These are phyloP conservation scores for Siphamia tubifer DNA, from an alignment of 2,113 vertebrate genomes.

Conservation along the genomic window DNA sequence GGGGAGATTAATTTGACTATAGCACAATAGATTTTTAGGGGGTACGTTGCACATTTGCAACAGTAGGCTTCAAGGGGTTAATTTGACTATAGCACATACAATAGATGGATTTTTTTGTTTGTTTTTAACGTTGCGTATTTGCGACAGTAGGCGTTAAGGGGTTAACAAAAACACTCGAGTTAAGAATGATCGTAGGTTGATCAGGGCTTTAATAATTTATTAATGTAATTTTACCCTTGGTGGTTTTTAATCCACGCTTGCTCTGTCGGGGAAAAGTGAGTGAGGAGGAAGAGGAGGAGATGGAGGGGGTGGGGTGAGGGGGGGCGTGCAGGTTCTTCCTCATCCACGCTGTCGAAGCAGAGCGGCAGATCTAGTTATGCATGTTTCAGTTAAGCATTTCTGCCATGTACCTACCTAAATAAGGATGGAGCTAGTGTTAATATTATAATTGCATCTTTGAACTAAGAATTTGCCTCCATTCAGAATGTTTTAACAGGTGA, in stretches of 20 bases:
- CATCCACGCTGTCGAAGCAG: conserved; percentile 68
- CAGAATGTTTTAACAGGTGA: conserved; percentile 77
- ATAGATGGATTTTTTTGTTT: no score
- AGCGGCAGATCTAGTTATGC: conserved; percentile 75
- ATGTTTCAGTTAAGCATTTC: conserved; percentile 80
- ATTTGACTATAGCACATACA: no score
- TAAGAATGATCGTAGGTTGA: conserved; percentile 35
- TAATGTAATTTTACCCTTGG: conserved; percentile 49
- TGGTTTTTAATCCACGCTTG: conserved; percentile 67
- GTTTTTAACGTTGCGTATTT: no score
- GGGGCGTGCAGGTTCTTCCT: conserved; percentile 82
- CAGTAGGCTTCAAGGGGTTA: no score
- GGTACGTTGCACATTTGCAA: no score
- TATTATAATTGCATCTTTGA: conserved; percentile 81
- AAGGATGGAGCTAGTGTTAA: conserved; percentile 71
- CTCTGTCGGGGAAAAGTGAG: conserved; percentile 45
- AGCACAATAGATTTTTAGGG: no score
- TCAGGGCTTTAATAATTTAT: conserved; percentile 56
- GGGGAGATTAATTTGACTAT: no score
- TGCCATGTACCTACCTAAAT: conserved; percentile 89
- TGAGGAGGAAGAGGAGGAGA: not conserved
- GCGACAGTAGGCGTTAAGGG: no score
- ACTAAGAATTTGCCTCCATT: conserved; percentile 68
- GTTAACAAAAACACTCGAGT: conserved; percentile 39
- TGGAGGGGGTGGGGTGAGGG: no score